Percentiles rank a stretch among this genome's conserved stretches.
phyloP scores from a whole-genome alignment of 2,797 vertebrate species.

The Sebastes steindachneri region DNA sequence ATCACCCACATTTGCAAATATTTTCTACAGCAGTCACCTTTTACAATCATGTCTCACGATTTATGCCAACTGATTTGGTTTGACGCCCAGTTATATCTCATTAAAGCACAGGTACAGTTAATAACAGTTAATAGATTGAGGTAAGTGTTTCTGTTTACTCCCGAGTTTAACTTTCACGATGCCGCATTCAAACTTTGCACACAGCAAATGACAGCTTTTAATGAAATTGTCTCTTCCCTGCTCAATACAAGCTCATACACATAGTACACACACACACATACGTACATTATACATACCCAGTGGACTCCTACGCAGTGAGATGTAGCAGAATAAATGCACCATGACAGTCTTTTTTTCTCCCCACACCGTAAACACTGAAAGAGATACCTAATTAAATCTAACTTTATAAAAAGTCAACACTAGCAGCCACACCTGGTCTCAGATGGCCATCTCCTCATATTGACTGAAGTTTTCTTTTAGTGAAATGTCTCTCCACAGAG shows the following conservation, averaged over 20 bases:
- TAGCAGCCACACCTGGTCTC: constrained; percentile 2
- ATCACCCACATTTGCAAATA: neutral
- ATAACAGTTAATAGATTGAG: neutral
- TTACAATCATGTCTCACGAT: neutral
- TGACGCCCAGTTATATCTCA: neutral
- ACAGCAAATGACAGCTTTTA: constrained; percentile 1
- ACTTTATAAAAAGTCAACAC: constrained; percentile 3
- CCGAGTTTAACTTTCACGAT: neutral
- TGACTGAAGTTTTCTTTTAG: neutral
- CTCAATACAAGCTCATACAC: neutral
- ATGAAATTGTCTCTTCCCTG: neutral
- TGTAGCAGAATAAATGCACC: constrained; percentile 26
- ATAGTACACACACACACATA: too few species aligned
- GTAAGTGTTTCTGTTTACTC: neutral
- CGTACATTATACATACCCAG: neutral
- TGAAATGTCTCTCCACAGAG: neutral
- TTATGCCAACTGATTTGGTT: neutral
- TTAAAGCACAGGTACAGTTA: neutral
- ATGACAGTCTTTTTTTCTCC: neutral
- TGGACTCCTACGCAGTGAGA: constrained; percentile 5
- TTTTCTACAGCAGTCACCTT: neutral
- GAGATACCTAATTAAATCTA: constrained; percentile 20
- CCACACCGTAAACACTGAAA: neutral
- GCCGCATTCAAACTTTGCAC: neutral
- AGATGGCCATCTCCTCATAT: neutral